phyloP scores from a whole-genome alignment of 2,113 vertebrate species.

The Daboia siamensis region DNA sequence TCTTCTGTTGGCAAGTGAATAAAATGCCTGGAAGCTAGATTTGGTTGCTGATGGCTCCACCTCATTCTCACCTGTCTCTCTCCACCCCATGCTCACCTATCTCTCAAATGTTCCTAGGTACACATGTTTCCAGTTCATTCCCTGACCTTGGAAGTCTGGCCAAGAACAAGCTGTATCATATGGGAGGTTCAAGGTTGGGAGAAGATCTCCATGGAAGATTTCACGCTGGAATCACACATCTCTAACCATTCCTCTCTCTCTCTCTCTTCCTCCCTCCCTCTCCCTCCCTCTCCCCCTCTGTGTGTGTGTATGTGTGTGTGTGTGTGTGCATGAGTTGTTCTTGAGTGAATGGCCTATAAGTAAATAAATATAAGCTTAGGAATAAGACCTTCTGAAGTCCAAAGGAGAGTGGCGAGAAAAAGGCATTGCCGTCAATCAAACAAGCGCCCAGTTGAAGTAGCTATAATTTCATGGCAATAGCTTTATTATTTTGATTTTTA shows the following conservation, averaged over 20 bases:
- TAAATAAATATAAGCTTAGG: not conserved
- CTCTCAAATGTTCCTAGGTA: not conserved
- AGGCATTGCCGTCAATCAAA: not conserved
- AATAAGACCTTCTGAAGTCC: not conserved
- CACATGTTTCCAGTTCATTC: not conserved
- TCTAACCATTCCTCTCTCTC: not conserved
- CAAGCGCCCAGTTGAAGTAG: not conserved
- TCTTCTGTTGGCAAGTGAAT: not conserved
- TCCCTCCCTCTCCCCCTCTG: not conserved
- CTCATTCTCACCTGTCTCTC: not conserved
- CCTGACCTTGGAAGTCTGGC: not conserved
- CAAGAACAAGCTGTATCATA: not conserved
- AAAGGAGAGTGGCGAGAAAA: not conserved
- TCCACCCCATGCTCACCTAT: not conserved
- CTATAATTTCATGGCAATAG: not conserved
- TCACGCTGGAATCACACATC: not conserved
- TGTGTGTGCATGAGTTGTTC: not conserved
- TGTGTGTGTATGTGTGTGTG: not conserved
- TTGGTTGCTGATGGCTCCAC: not conserved
- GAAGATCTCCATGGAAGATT: not conserved
- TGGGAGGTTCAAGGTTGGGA: not conserved
- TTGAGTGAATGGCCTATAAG: not conserved
- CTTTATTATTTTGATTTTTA: not conserved
- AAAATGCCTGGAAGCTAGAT: not conserved
- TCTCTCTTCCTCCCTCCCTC: fast-evolving